Evolutionary conservation across 2,888 invertebrate species (phyloP), one percentile per base, ranked within the genome.

Genomic region (Cantharis flavilabris): DNA sequence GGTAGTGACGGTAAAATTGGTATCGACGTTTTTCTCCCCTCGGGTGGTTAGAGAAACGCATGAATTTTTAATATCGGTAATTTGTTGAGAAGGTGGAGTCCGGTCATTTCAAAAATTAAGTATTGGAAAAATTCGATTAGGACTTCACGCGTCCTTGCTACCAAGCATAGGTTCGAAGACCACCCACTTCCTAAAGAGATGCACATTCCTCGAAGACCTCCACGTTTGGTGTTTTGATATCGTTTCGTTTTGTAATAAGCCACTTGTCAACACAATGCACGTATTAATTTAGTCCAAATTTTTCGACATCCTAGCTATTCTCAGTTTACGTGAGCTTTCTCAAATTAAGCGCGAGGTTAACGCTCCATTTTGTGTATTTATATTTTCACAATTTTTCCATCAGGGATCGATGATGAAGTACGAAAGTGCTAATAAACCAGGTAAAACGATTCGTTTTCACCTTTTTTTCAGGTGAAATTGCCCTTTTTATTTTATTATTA

Each of bases 71-170:
- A 33, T 33, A 13, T 9, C n/a, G 4, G 33, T 33, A 33, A 33
- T 33, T 33, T 33, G 33, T 33, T 33, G 33, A 33, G 33, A 33
- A 33, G 33, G 33, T 33, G 33, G 33, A 33, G 33, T 13, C 33
- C 13, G 33, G 33, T 33, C 13, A 33, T 33, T 33, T 33, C 33
- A 5, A 33, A 33, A 33, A 33, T 33, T 33, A 33, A 33, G 33
- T 33, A 33, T 33, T 33, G 33, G 33, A 33, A 13, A 33, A 33
- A 1, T 33, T 33, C 33, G 33, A 33, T 13, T 33, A 63, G 76
- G 73, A 73, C 64, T 75, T 74, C 76, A 65, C 76, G 73, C 80
- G 78, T 78, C 78, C 76, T 76, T 78, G 78, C 78, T 73, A 76
- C 72, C 69, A 76, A 76, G 74, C 71, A 62, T 74, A 75, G 76